phyloP scores from a whole-genome alignment of 1,140 invertebrate genomes.

The Dryas iulia region DNA sequence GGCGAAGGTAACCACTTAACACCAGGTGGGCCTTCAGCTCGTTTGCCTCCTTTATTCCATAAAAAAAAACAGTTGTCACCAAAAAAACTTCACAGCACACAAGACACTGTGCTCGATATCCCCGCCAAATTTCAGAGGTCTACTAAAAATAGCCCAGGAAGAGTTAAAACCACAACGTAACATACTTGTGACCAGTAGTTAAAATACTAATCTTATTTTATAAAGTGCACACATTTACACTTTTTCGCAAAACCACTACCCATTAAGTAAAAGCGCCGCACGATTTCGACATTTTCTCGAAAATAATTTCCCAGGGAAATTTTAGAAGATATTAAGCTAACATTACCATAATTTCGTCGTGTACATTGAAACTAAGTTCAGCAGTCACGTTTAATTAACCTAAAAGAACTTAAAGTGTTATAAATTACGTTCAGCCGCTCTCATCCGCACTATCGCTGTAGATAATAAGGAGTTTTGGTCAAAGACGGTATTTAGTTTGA shows the following conservation, averaged over 20 bases:
- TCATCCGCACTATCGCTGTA: conserved; percentile 18
- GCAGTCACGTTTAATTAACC: conserved; percentile 18
- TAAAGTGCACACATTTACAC: not conserved
- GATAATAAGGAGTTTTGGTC: conserved; percentile 44
- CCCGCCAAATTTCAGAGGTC: too few species aligned
- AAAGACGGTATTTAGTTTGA: conserved; percentile 53
- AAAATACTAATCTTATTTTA: too few species aligned
- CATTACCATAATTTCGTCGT: conserved; percentile 10
- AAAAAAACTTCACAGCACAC: too few species aligned
- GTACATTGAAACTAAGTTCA: conserved; percentile 13
- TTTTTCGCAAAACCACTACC: not conserved
- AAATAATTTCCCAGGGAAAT: not conserved
- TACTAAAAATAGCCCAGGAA: too few species aligned
- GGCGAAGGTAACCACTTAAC: too few species aligned
- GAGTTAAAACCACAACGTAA: too few species aligned
- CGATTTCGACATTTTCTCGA: not conserved
- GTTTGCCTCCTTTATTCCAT: too few species aligned
- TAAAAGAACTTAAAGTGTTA: conserved; percentile 21
- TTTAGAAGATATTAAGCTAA: conserved; percentile 3
- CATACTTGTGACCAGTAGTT: too few species aligned
- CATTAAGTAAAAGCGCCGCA: not conserved
- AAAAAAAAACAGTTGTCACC: too few species aligned
- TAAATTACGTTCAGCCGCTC: conserved; percentile 15
- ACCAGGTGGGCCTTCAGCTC: too few species aligned
- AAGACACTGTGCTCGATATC: too few species aligned